Percentiles rank a stretch among this genome's conserved stretches.
phyloP scores from a whole-genome alignment of 2,888 invertebrate genomes.

The Drosophila austrosaltans region DNA sequence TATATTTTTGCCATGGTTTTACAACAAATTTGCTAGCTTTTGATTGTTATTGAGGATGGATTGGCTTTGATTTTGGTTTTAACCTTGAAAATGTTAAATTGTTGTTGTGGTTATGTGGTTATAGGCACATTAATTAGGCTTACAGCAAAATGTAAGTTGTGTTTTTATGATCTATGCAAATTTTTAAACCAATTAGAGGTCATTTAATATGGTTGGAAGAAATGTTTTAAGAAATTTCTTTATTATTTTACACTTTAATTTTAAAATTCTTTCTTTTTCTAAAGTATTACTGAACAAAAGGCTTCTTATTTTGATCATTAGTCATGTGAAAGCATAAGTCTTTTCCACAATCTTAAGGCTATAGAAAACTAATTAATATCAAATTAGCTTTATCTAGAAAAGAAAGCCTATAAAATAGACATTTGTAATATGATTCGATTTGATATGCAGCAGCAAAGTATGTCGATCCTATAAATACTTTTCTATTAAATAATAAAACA shows the following conservation, averaged over 20 bases:
- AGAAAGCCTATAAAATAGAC: too few relatives aligned
- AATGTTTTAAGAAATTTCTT: background rate
- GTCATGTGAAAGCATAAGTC: too few relatives aligned
- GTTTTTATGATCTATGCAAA: constrained; percentile 10
- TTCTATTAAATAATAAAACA: too few relatives aligned
- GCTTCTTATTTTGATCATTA: too few relatives aligned
- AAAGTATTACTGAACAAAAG: too few relatives aligned
- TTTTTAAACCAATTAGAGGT: constrained; percentile 6
- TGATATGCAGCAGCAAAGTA: too few relatives aligned
- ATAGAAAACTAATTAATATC: too few relatives aligned
- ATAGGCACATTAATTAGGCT: constrained; percentile 45
- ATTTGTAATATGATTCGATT: too few relatives aligned
- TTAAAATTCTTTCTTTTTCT: background rate
- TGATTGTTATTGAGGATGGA: constrained; percentile 29
- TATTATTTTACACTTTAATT: background rate
- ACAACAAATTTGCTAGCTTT: constrained; percentile 27
- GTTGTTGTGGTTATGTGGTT: constrained; percentile 6
- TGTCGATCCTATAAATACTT: too few relatives aligned
- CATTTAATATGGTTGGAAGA: background rate
- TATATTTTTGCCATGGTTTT: constrained; percentile 43
- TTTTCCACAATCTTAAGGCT: too few relatives aligned
- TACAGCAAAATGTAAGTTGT: constrained; percentile 17
- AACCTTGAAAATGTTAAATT: constrained; percentile 22
- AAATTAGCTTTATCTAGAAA: too few relatives aligned
- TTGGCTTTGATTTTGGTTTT: constrained; percentile 23